Base-by-base conservation (phyloP, 2,113 vertebrate genomes). In the Cyrtonyx montezumae region DNA sequence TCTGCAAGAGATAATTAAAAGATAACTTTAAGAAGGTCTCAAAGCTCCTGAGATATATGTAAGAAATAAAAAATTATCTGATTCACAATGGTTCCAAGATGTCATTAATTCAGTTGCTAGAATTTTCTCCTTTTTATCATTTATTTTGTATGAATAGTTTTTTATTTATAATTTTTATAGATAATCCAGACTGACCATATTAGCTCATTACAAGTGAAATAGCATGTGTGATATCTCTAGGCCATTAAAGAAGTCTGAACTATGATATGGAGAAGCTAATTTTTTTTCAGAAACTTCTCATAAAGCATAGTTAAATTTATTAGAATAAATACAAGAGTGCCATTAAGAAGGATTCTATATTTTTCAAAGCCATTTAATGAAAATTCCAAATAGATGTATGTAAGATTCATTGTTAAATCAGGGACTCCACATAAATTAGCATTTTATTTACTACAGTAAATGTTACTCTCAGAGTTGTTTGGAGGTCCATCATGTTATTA, bases 71-170 rank as follows among this genome's bases (percentile, higher is more conserved):
- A 81, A 81, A 73, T 5, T 42, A 11, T 34, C 30, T 80, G 4
- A 53, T 17, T 62, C 9, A 8, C 3, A 2, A 2, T 11, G 2
- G 11, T 37, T 0, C 0, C 32, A 68, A 65, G 6, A 1, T 68
- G 8, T 34, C 12, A 42, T 84, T 87, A 40, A 34, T 91, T 32
- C 9, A 55, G 22, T 5, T 51, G 25, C 6, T 56, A 40, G 8
- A 65, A 6, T 56, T 75, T 13, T 9, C 8, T 2, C 0, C 1
- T n/a, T 63, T 69, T 74, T 59, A 6, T 23, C 1, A 36, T 46
- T 18, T 55, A 8, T 46, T 94, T 83, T 19, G 58, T 87, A 78
- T 65, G 12, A 84, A 42, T 1, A 63, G 8, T 5, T 0, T 11
- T 79, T 65, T 84, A n/a, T n/a, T n/a, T n/a, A n/a, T n/a, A n/a